Evolutionary conservation across 2,797 vertebrate genomes (phyloP), one percentile per base, ranked within the genome.

Genomic region (Huso huso): DNA sequence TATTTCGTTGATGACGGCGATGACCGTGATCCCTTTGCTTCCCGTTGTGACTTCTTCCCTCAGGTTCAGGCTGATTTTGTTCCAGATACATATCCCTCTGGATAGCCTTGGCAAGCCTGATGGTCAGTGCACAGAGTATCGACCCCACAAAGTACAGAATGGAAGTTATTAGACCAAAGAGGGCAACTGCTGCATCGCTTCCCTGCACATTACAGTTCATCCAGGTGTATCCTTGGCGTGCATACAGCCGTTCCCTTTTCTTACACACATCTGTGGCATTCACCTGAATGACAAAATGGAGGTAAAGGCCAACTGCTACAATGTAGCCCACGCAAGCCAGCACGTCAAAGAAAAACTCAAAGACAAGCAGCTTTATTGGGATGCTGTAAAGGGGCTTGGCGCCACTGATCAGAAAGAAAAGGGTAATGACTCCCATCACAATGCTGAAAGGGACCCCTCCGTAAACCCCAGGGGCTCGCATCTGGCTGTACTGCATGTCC

Each of bases 151-250:
- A 55, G 55, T 96, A 99, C 70, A 95, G 71, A 53, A 94, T 87
- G 64, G 91, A 86, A 0, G 93, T 93, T 49, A 91, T 79, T 0
- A 94, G 83, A 0, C 91, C 94, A 0, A 98, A 99, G 59, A 98
- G 82, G 4, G 90, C 89, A 0, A 98, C 93, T 0, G 93, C 89
- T 0, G 92, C 96, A 0, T 99, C 96, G 0, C 84, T 94, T 0
- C 96, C 96, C 12, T 90, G 78, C 37, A 98, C 88, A 0, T 79
- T 75, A 0, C 96, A 99, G 86, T 81, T 94, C 95, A 97, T 95
- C 86, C 93, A 97, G 61, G 93, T 97, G 70, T 95, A 94, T 51
- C 97, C 95, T 0, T 77, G 89, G 6, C 92, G 81, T 0, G 86
- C 83, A 0, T 99, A 99, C 51, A 98, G 75, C 57, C 89, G 81